phyloP scores from a whole-genome alignment of 2,113 vertebrate genomes.

The Dicaeum eximium region DNA sequence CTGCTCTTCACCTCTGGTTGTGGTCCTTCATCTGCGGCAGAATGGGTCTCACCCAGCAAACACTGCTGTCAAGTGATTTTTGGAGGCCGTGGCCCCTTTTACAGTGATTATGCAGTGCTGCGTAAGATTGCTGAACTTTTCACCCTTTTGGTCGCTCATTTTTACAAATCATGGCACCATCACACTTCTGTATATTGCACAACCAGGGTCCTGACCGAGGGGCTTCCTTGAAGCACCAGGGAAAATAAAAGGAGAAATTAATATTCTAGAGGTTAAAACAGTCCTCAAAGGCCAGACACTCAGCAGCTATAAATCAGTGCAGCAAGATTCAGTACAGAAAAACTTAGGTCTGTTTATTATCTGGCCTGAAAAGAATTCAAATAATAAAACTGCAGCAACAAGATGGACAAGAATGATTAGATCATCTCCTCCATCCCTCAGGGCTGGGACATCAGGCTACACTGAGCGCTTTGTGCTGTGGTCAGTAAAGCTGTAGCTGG shows the following conservation, averaged over 20 bases:
- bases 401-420: conserved; percentile 34
- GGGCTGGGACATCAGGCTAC: neutral
- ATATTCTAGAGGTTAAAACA: conserved; percentile 27
- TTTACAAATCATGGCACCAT: neutral
- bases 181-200: neutral
- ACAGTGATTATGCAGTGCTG: neutral
- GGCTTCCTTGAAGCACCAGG: neutral
- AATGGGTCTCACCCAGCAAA: accelerated
- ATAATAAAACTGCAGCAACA: neutral
- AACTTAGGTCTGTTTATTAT: neutral
- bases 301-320: neutral
- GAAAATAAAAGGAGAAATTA: conserved; percentile 5
- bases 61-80: neutral
- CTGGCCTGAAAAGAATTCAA: neutral
- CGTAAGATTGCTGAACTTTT: neutral
- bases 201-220: neutral
- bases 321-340: neutral
- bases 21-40: neutral
- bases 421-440: neutral
- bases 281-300: conserved; percentile 1
- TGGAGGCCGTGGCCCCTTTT: neutral
- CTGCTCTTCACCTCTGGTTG: neutral
- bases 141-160: neutral
- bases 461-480: neutral
- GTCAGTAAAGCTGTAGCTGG: neutral